A percentile compares a stretch with the other conserved stretches of the same genome.
phyloP scores from a whole-genome alignment of 2,797 vertebrate genomes.

The Macrochelys suwanniensis region DNA sequence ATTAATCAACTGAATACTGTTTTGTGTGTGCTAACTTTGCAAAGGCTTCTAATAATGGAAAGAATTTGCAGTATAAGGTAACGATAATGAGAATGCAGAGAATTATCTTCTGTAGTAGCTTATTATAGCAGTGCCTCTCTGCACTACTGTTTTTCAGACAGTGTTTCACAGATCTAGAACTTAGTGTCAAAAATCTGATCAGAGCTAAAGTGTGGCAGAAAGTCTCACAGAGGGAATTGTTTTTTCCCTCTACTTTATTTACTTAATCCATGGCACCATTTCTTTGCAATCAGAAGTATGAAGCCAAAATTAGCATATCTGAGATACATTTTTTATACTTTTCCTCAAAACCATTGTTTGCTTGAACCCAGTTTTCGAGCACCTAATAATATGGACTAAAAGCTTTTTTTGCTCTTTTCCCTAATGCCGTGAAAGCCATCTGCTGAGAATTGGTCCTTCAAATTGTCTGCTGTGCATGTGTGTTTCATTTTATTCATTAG shows the following conservation, averaged over 20 bases:
- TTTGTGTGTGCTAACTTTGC: fast-evolving
- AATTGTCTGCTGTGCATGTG: fast-evolving
- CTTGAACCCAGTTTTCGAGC: not conserved
- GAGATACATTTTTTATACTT: not conserved
- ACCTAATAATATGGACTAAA: not conserved
- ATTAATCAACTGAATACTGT: not conserved
- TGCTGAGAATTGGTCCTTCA: not conserved
- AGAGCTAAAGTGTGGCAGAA: not conserved
- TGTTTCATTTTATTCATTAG: not conserved
- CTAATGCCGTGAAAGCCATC: not conserved
- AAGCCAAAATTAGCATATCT: not conserved
- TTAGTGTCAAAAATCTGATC: not conserved
- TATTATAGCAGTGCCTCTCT: fast-evolving
- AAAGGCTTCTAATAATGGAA: fast-evolving
- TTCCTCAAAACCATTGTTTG: not conserved
- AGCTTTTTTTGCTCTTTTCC: not conserved
- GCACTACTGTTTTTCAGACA: not conserved
- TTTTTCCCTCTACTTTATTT: fast-evolving
- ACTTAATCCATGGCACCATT: fast-evolving
- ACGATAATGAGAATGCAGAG: not conserved
- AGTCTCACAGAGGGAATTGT: not conserved
- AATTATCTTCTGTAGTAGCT: not conserved
- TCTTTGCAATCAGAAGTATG: fast-evolving
- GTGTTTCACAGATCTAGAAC: not conserved
- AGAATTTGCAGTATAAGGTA: fast-evolving